A percentile compares a stretch with the other conserved stretches of the same genome.
phyloP scores from a whole-genome alignment of 2,797 vertebrate species.

The Loriculus beryllinus region DNA sequence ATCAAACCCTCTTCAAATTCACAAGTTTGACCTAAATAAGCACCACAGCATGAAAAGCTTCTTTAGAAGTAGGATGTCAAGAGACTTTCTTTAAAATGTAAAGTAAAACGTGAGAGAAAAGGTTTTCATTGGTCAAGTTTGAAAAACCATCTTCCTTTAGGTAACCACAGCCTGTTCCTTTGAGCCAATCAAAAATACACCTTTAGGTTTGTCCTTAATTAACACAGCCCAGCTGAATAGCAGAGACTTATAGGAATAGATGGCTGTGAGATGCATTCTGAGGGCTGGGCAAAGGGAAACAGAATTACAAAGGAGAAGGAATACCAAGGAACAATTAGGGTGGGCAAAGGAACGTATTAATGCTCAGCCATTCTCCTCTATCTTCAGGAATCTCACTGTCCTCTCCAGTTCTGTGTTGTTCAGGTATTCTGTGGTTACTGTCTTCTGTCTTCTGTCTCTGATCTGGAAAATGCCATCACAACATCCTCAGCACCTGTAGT shows the following conservation, averaged over 20 bases:
- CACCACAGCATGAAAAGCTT: slow-evolving; percentile 74
- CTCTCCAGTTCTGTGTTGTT: slow-evolving; percentile 47
- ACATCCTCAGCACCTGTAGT: slow-evolving; percentile 93
- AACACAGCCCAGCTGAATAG: slow-evolving; percentile 46
- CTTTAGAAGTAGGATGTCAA: slow-evolving; percentile 64
- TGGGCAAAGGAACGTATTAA: slow-evolving; percentile 55
- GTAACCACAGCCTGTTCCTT: slow-evolving; percentile 65
- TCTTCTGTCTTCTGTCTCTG: slow-evolving; percentile 94
- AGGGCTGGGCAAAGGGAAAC: slow-evolving; percentile 18
- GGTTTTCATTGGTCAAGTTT: slow-evolving; percentile 75
- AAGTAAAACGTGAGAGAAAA: slow-evolving; percentile 66
- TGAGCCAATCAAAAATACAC: slow-evolving; percentile 58
- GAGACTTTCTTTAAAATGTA: slow-evolving; percentile 58
- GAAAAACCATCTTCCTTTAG: slow-evolving; percentile 70
- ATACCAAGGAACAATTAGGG: slow-evolving; percentile 44
- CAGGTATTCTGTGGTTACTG: slow-evolving; percentile 81
- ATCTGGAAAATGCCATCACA: slow-evolving; percentile 98
- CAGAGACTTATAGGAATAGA: neutral
- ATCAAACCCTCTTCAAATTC: slow-evolving; percentile 66
- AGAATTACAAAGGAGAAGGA: slow-evolving; percentile 15
- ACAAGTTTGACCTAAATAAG: slow-evolving; percentile 76
- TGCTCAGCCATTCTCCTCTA: slow-evolving; percentile 56
- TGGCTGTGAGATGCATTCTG: slow-evolving; percentile 56
- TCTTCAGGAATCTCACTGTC: slow-evolving; percentile 58
- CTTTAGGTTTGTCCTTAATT: slow-evolving; percentile 36